Evolutionary conservation across 2,113 vertebrate species (phyloP).

Genomic region (Semnornis frantzii): DNA sequence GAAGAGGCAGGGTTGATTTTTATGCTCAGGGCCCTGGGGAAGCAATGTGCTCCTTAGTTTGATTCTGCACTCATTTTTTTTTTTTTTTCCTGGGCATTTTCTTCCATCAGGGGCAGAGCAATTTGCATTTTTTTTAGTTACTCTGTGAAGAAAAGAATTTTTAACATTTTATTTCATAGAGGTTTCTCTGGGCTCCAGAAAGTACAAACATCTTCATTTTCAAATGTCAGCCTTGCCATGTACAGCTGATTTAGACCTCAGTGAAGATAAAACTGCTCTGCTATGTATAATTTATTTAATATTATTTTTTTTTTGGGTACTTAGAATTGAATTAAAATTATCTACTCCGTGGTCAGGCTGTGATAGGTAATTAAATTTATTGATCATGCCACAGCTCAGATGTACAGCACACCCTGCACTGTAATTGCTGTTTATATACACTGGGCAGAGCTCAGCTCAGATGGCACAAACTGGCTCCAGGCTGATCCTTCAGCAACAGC

Average conservation of each 20-base stretch:
- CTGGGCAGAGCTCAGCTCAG: conserved; percentile 8
- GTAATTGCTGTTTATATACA: conserved; percentile 34
- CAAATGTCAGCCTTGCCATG: conserved; percentile 61
- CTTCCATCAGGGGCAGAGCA: too few relatives aligned
- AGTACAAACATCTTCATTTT: conserved; percentile 64
- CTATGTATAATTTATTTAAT: conserved; percentile 12
- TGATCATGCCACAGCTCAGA: conserved; percentile 62
- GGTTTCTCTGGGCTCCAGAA: conserved; percentile 44
- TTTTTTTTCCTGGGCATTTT: too few relatives aligned
- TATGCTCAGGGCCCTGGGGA: too few relatives aligned
- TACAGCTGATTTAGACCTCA: conserved; percentile 57
- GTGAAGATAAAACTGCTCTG: conserved; percentile 59
- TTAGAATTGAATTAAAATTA: conserved; percentile 72
- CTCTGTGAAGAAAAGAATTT: too few relatives aligned
- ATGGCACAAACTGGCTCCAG: conserved; percentile 17
- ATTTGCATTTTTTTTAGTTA: too few relatives aligned
- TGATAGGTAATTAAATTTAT: conserved; percentile 73
- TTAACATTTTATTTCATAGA: too few relatives aligned
- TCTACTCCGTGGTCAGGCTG: conserved; percentile 53
- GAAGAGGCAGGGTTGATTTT: too few relatives aligned
- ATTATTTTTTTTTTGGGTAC: background rate
- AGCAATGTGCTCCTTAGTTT: too few relatives aligned
- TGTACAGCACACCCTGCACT: background rate
- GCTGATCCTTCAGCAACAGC: background rate
- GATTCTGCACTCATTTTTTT: too few relatives aligned